phyloP scores from a whole-genome alignment of 2,113 vertebrate genomes.

The Strix aluco region DNA sequence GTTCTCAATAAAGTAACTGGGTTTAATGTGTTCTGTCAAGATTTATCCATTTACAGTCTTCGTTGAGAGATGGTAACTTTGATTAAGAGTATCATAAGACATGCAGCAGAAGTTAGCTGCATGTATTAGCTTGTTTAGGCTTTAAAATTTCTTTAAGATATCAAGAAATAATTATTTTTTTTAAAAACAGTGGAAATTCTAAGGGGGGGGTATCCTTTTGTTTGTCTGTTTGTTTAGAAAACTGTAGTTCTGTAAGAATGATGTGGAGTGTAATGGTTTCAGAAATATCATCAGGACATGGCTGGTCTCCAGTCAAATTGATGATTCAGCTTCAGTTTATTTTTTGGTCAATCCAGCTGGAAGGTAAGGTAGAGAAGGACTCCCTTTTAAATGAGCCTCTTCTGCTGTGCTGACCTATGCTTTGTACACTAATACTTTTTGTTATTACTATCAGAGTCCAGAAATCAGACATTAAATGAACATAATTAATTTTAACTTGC shows the following conservation, averaged over 20 bases:
- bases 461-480: background rate
- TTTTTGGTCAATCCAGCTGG: background rate
- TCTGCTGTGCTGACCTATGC: accelerated
- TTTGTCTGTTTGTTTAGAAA: background rate
- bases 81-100: background rate
- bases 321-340: background rate
- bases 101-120: background rate
- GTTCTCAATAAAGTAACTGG: background rate
- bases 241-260: background rate
- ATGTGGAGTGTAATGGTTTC: background rate
- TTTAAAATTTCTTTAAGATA: background rate
- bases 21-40: background rate
- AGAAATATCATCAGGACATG: background rate
- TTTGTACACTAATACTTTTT: background rate
- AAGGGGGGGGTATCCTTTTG: background rate
- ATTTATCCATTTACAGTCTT: background rate
- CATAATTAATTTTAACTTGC: background rate
- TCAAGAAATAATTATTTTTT: background rate
- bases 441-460: background rate
- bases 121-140: background rate
- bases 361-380: background rate
- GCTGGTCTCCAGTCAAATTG: background rate
- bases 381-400: background rate
- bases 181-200: background rate
- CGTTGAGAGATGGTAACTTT: background rate